phyloP scores from a whole-genome alignment of 2,888 invertebrate genomes.

The Drosophila picticornis region DNA sequence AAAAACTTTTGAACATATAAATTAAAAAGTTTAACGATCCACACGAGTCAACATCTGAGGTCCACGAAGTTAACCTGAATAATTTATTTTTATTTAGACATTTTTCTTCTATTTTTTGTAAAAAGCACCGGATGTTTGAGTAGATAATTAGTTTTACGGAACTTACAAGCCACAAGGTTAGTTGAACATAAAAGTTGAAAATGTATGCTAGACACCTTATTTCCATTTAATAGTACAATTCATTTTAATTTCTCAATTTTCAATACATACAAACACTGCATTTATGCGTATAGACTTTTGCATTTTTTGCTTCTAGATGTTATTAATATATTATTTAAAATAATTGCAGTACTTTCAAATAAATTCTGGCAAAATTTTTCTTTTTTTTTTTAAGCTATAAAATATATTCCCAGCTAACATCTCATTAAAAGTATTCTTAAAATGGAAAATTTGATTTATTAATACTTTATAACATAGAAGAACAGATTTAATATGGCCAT shows the following conservation, averaged over 20 bases:
- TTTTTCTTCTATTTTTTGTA: slow-evolving; percentile 16
- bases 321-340: not conserved
- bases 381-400: accelerated
- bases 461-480: accelerated
- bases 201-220: not conserved
- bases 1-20: slow-evolving; percentile 55
- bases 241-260: not conserved
- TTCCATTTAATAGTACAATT: not conserved
- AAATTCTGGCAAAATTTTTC: not conserved
- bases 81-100: slow-evolving; percentile 16
- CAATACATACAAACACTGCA: not conserved
- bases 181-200: slow-evolving; percentile 25
- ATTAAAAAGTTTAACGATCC: slow-evolving; percentile 58
- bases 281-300: not conserved
- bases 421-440: accelerated
- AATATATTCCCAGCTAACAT: not conserved
- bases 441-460: not conserved
- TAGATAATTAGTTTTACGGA: slow-evolving; percentile 54
- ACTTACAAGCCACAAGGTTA: slow-evolving; percentile 15
- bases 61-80: slow-evolving; percentile 60
- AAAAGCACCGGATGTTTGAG: slow-evolving; percentile 61
- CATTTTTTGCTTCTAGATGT: not conserved
- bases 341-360: not conserved
- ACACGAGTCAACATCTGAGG: slow-evolving; percentile 67
- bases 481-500: not conserved